Evolutionary conservation across 2,113 vertebrate species (phyloP).

Genomic region (Dryoscopus gambensis): DNA sequence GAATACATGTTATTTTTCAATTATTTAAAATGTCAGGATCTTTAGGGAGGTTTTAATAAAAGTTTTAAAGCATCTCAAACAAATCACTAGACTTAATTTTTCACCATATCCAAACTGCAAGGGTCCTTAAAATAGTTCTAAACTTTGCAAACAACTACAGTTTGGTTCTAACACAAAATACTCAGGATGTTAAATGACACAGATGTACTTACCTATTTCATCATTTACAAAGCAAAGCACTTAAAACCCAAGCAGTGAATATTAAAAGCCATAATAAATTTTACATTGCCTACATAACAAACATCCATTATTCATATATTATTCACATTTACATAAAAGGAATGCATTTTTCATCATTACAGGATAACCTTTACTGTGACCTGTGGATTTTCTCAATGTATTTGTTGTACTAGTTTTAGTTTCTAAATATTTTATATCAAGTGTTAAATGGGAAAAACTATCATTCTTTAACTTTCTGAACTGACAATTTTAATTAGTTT

Average conservation of each 20-base stretch:
- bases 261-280: constrained; percentile 49
- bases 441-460: neutral
- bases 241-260: constrained; percentile 32
- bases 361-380: constrained; percentile 31
- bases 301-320: constrained; percentile 52
- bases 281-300: constrained; percentile 20
- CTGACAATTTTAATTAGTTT: constrained; percentile 47
- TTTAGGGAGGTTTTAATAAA: neutral
- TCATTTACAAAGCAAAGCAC: constrained; percentile 45
- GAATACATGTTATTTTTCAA: neutral
- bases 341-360: constrained; percentile 38
- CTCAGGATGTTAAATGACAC: neutral
- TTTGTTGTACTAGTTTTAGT: neutral
- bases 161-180: neutral
- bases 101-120: neutral
- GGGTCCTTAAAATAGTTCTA: neutral
- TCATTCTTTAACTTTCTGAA: neutral
- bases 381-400: constrained; percentile 16
- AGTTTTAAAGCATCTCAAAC: neutral
- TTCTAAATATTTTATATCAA: constrained; percentile 36
- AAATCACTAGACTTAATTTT: neutral
- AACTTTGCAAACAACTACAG: neutral
- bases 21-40: neutral
- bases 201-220: constrained; percentile 30
- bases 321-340: constrained; percentile 44